phyloP scores from a whole-genome alignment of 2,888 invertebrate genomes.

The Rhynchonema sp. region DNA sequence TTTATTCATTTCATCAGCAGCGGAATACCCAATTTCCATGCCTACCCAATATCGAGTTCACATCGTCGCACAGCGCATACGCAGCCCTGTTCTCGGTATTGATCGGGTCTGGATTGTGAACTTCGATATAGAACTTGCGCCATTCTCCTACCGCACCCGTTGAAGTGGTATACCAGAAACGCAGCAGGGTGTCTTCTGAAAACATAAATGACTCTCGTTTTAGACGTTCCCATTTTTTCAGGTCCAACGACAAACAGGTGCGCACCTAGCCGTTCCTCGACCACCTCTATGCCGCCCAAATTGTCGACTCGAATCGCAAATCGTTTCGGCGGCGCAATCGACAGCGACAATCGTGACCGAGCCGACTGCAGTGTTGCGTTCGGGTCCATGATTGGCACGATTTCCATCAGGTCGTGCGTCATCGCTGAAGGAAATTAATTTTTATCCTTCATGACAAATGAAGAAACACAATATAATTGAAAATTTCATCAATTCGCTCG shows the following conservation, averaged over 20 bases:
- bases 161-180: neutral
- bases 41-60: neutral
- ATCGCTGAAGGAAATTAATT: too few species aligned
- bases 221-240: too few species aligned
- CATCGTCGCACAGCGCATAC: neutral
- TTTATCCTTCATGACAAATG: too few species aligned
- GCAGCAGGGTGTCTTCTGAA: neutral
- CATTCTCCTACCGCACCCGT: neutral
- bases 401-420: too few species aligned
- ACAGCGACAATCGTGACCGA: neutral
- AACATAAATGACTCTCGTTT: too few species aligned
- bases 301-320: neutral
- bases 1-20: too few species aligned
- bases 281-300: neutral
- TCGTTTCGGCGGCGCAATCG: neutral
- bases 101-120: neutral
- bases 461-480: too few species aligned
- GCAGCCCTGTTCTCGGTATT: neutral
- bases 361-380: too few species aligned
- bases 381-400: too few species aligned
- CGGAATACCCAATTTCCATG: too few species aligned
- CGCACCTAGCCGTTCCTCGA: neutral
- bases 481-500: too few species aligned
- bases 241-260: too few species aligned
- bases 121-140: neutral